Evolutionary conservation across 2,797 vertebrate species (phyloP), one percentile per base, ranked within the genome.

Genomic region (Microctenopoma steveboyesi): DNA sequence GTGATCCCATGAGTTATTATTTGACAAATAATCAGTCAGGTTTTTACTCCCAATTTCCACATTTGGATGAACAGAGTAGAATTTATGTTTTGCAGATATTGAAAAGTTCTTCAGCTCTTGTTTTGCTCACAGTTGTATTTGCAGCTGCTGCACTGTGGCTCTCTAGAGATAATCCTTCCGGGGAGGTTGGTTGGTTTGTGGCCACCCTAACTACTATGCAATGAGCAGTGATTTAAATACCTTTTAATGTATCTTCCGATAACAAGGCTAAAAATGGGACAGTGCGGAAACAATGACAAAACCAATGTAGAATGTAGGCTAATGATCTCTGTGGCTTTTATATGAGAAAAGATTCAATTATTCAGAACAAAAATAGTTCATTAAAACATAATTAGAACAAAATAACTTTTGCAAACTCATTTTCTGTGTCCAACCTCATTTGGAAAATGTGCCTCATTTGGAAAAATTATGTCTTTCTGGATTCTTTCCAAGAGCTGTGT

Each of bases 301-400:
- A 82, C 77, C 68, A 63, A 77, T 88, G 85, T 78, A 85, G 82
- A 92, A 92, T 92, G 86, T 92, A 90, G 88, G 89, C 88, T 94
- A 91, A 92, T 91, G 88, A 92, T 90, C 78, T 89, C 72, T 69
- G 83, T 86, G 76, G 82, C 82, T 90, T 89, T 85, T 90, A 83
- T 82, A 75, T 81, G 83, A 84, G 88, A 81, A 91, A 90, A 88
- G 81, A 90, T 92, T 92, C 82, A 92, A 92, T 91, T 91, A 93
- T 93, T 93, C 84, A 84, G 83, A 90, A 83, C 87, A 80, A 88
- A 93, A 93, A 91, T 92, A 92, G 88, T 89, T 91, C 86, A 92
- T 94, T 92, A 91, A 92, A 90, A 88, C 87, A 79, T 92, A 89
- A 93, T 92, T 89, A 85, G 87, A 84, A 83, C 85, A 89, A 90